Evolutionary conservation across 2,113 vertebrate species (phyloP).

Genomic region (Leucoraja erinaceus): DNA sequence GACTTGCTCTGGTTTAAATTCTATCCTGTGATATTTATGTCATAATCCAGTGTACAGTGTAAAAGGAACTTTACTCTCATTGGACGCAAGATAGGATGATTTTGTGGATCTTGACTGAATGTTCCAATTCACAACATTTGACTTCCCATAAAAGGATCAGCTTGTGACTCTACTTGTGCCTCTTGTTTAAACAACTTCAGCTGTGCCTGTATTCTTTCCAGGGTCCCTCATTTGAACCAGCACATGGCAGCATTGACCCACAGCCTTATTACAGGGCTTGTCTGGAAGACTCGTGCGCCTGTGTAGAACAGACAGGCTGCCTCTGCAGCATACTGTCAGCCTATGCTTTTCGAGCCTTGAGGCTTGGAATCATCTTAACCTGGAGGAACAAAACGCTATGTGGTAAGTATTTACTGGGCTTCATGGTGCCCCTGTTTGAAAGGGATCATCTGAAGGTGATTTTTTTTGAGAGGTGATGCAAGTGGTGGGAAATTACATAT

Average conservation of each 20-base stretch:
- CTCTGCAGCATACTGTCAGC: background rate
- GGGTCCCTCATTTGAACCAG: constrained; percentile 15
- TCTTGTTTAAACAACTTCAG: background rate
- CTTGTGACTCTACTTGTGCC: background rate
- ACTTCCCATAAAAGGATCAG: background rate
- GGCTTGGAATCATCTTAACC: constrained; percentile 12
- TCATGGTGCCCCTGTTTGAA: background rate
- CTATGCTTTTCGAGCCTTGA: constrained; percentile 6
- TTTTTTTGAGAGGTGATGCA: background rate
- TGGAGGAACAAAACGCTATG: background rate
- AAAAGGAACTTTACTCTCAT: background rate
- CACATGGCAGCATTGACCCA: constrained; percentile 5
- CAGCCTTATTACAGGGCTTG: background rate
- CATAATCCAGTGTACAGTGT: background rate
- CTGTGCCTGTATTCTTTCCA: background rate
- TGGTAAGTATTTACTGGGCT: background rate
- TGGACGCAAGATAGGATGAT: background rate
- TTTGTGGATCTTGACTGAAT: background rate
- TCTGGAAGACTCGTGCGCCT: background rate
- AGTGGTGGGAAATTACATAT: background rate
- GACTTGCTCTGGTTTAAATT: background rate
- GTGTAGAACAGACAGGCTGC: background rate
- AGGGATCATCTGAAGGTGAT: background rate
- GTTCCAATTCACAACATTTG: background rate
- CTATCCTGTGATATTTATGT: background rate